Percentiles rank a stretch among this genome's conserved stretches.
Evolutionary conservation across 2,113 vertebrate species (phyloP).

Genomic region (Oriolus oriolus): DNA sequence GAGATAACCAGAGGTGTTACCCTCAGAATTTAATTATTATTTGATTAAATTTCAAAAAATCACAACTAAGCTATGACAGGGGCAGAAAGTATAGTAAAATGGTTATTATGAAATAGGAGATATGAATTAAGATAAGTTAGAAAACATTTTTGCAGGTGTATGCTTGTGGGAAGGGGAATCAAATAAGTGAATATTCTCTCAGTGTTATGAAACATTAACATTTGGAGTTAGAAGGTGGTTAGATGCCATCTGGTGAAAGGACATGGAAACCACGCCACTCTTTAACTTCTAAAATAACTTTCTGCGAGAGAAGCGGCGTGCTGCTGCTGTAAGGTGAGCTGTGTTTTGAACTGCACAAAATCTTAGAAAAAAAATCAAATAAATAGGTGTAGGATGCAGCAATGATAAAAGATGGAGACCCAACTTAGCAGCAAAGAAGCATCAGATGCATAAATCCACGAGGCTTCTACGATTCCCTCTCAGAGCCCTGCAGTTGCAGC

Average conservation of each 20-base stretch:
- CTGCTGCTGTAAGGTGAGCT: background rate
- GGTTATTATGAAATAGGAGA: conserved; percentile 68
- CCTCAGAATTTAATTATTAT: conserved; percentile 74
- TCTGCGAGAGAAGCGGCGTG: background rate
- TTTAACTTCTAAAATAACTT: background rate
- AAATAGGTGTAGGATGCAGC: background rate
- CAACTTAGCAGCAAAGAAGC: background rate
- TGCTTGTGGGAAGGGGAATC: background rate
- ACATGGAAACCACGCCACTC: background rate
- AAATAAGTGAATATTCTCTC: background rate
- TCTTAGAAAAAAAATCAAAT: background rate
- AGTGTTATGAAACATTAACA: conserved; percentile 1
- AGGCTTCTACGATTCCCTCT: background rate
- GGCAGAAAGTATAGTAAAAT: conserved; percentile 63
- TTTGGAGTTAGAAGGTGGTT: background rate
- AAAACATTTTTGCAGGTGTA: conserved; percentile 5
- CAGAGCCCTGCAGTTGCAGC: background rate
- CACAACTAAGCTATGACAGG: conserved; percentile 51
- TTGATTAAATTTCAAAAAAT: conserved; percentile 72
- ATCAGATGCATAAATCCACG: background rate
- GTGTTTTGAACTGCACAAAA: background rate
- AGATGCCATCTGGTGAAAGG: conserved; percentile 17
- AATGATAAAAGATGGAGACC: background rate
- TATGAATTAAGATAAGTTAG: conserved; percentile 66
- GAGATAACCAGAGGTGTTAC: conserved; percentile 71